These are phyloP conservation scores for Epizoanthus fatuus DNA, from an alignment of 92 coral and sea anemone species.

Conservation along the genomic window DNA sequence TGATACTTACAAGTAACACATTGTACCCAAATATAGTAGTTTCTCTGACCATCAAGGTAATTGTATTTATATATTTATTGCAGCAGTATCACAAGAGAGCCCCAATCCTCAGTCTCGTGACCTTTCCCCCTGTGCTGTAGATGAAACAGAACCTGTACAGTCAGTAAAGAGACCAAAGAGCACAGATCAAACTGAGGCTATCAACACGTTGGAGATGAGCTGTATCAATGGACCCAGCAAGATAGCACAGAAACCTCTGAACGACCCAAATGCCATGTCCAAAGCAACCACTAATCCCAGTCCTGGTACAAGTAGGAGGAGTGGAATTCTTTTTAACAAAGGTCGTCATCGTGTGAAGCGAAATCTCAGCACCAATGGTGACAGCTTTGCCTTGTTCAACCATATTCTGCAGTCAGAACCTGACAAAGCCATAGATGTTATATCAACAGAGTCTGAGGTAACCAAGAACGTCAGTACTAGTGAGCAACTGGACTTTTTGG, in stretches of 20 bases:
- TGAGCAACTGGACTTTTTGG: conserved; percentile 52
- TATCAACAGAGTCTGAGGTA: conserved; percentile 82
- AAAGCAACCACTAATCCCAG: conserved; percentile 95
- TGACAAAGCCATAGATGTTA: conserved; percentile 69
- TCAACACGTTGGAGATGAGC: conserved; percentile 29
- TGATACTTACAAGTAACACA: too few relatives aligned
- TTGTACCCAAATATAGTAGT: too few relatives aligned
- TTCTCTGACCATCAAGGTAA: not conserved
- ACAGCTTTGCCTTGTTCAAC: conserved; percentile 65
- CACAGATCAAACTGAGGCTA: conserved; percentile 1
- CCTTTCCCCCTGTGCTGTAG: not conserved
- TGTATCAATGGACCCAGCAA: conserved; percentile 52
- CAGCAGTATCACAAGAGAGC: conserved; percentile 31
- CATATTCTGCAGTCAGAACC: conserved; percentile 74
- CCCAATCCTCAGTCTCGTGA: conserved; percentile 18
- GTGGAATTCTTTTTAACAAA: conserved; percentile 98
- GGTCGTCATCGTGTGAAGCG: conserved; percentile 93
- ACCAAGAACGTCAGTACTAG: conserved; percentile 84
- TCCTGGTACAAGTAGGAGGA: conserved; percentile 99
- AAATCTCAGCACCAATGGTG: conserved; percentile 83
- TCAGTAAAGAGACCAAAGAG: conserved; percentile 11
- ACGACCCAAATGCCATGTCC: conserved; percentile 60
- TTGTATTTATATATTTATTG: not conserved
- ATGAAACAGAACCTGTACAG: conserved; percentile 1
- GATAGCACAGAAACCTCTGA: conserved; percentile 59